These are phyloP conservation scores for Natator depressus DNA, from an alignment of 2,113 vertebrate species.

Conservation along the genomic window DNA sequence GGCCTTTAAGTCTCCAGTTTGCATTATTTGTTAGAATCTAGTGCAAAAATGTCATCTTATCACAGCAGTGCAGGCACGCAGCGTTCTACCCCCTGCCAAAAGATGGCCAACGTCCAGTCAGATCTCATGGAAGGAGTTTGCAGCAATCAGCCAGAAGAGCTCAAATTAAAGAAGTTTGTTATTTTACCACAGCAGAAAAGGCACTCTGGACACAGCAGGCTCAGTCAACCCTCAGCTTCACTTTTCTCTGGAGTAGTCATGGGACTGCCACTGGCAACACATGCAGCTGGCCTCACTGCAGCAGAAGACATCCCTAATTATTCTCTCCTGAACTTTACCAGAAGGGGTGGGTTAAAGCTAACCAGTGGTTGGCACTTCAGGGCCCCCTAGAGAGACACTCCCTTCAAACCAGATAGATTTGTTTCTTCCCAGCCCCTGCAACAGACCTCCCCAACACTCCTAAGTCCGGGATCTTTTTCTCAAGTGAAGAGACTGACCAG, in stretches of 20 bases:
- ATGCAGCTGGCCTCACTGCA: slow-evolving; percentile 53
- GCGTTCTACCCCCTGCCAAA: slow-evolving; percentile 71
- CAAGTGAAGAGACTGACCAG: neutral
- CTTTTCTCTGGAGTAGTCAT: slow-evolving; percentile 39
- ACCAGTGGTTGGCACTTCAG: neutral
- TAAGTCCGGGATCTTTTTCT: neutral
- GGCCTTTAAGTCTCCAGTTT: slow-evolving; percentile 70
- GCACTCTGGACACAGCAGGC: slow-evolving; percentile 79
- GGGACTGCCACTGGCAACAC: slow-evolving; percentile 46
- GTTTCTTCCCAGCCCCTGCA: neutral
- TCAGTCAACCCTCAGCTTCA: slow-evolving; percentile 65
- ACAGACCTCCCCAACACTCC: neutral
- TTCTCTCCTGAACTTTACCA: slow-evolving; percentile 28
- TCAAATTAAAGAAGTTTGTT: slow-evolving; percentile 62
- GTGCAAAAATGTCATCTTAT: slow-evolving; percentile 83
- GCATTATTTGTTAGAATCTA: slow-evolving; percentile 80
- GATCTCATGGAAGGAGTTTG: slow-evolving; percentile 69
- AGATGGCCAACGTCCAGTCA: slow-evolving; percentile 58
- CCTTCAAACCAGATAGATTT: neutral
- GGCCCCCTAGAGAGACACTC: neutral
- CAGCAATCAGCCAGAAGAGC: slow-evolving; percentile 70
- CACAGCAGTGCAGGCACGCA: slow-evolving; percentile 80
- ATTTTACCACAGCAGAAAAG: slow-evolving; percentile 79
- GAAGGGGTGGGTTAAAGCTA: neutral
- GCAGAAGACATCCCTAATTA: neutral